These are phyloP conservation scores for Alaudala cheleensis DNA, from an alignment of 2,113 vertebrate species.

Conservation along the genomic window DNA sequence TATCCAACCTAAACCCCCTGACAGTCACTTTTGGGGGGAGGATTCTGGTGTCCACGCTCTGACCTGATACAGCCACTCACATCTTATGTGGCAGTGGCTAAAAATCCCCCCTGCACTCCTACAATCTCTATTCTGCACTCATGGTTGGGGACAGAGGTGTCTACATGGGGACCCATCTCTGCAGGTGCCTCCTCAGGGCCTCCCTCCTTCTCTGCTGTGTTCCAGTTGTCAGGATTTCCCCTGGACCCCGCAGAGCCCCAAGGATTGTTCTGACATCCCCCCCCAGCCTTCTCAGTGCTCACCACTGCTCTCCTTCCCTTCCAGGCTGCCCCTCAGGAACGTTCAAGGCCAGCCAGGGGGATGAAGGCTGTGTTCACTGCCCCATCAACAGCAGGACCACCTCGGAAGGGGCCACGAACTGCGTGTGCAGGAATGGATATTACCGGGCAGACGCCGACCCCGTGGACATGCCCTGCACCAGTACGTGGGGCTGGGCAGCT, in stretches of 20 bases:
- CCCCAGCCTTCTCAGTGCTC: not conserved
- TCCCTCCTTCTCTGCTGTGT: not conserved
- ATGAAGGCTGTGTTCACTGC: slow-evolving; percentile 85
- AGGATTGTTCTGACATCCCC: not conserved
- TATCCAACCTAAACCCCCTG: rapidly evolving
- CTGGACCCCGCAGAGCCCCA: not conserved
- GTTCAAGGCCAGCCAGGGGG: slow-evolving; percentile 92
- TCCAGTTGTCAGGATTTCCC: not conserved
- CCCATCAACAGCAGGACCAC: slow-evolving; percentile 92
- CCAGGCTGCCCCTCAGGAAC: slow-evolving; percentile 86
- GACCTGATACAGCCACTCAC: rapidly evolving
- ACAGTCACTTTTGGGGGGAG: rapidly evolving
- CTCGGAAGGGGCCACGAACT: slow-evolving; percentile 87
- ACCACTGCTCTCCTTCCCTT: not conserved
- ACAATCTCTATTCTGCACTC: rapidly evolving
- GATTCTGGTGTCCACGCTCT: not conserved
- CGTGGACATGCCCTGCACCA: slow-evolving; percentile 90
- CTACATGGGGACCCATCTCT: not conserved
- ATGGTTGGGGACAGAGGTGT: rapidly evolving
- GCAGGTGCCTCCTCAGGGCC: not conserved
- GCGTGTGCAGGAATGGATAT: slow-evolving; percentile 86
- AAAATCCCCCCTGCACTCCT: not conserved
- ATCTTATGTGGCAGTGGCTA: rapidly evolving
- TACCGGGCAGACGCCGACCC: slow-evolving; percentile 89
- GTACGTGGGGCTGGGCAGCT: slow-evolving; percentile 69